Evolutionary conservation across 2,797 vertebrate species (phyloP), one percentile per base, ranked within the genome.

Genomic region (Propithecus deckenii): DNA sequence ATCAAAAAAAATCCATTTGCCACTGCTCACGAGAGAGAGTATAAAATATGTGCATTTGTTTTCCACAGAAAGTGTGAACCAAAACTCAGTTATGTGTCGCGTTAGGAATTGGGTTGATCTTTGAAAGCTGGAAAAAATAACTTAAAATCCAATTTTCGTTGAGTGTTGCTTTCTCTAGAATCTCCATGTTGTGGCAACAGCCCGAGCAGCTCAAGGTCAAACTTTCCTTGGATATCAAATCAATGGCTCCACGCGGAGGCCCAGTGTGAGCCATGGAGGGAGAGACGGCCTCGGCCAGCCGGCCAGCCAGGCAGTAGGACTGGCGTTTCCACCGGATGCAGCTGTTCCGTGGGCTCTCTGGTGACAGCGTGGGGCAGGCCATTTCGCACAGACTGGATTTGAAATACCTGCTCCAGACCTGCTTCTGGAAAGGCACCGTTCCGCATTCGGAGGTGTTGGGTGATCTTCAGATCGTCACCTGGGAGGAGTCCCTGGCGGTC

Each of bases 281-380:
- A 46, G 4, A n/a, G 8, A 9, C 7, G 46, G 59, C 52, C 7
- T 41, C 57, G 0, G 25, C 7, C 41, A 0, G 5, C 38, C 22
- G 32, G 3, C 48, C 57, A 13, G 41, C 1, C 48, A 7, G 4
- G 1, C 7, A 32, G 59, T 6, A n/a, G 28, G 22, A 13, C 22
- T 15, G 57, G 2, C 14, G 2, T 25, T 18, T 74, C 5, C 75
- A 4, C 74, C 25, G 0, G 25, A 41, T 30, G 10, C 89, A 96
- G 28, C 52, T 0, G 0, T 95, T 41, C 95, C 41, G 72, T 74
- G 7, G n/a, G 13, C 59, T 5, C 0, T 11, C 78, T 25, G 52
- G 20, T 17, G 1, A 6, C n/a, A 28, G 71, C 22, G 13, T 14
- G 0, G 0, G 0, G 63, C 80, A 1, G 9, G 8, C 11, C 4